Percentiles rank a stretch among this genome's conserved stretches.
Conservation (phyloP, 2,797 vertebrate species). For the Manis javanica region DNA sequence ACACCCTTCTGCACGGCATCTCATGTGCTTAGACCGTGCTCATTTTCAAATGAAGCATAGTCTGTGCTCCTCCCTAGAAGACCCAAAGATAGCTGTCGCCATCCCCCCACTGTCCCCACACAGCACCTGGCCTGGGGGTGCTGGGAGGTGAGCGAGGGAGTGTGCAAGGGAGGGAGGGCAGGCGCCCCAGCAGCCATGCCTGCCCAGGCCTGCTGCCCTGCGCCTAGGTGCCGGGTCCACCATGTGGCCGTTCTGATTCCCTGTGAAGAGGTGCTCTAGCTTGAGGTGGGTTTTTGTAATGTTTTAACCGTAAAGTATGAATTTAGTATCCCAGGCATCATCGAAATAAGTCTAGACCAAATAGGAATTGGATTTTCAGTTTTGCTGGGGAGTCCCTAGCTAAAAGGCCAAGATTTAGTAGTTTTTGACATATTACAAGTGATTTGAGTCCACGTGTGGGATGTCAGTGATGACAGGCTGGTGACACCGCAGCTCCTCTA, state of each 20-base stretch:
- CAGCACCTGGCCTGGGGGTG: background rate
- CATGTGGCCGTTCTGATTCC: background rate
- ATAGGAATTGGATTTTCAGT: background rate
- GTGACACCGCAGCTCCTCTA: accelerated
- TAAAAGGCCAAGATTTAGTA: background rate
- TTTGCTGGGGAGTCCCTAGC: background rate
- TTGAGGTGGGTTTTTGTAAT: background rate
- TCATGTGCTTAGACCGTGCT: accelerated
- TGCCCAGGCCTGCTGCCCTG: too few relatives aligned
- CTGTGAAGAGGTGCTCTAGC: background rate
- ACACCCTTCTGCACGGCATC: accelerated
- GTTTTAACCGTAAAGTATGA: background rate
- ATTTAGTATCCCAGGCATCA: background rate
- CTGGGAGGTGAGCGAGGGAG: background rate
- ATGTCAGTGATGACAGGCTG: too few relatives aligned
- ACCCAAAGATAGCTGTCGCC: background rate
- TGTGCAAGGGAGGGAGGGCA: background rate
- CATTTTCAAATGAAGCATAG: background rate
- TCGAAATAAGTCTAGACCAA: background rate
- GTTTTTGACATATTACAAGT: background rate
- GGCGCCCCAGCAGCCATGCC: too few relatives aligned
- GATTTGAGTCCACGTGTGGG: background rate
- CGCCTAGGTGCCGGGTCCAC: too few relatives aligned
- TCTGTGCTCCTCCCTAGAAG: background rate
- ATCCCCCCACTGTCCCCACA: accelerated